Evolutionary conservation across 2,888 invertebrate species (phyloP), one percentile per base, ranked within the genome.

Genomic region (Acleris literana): DNA sequence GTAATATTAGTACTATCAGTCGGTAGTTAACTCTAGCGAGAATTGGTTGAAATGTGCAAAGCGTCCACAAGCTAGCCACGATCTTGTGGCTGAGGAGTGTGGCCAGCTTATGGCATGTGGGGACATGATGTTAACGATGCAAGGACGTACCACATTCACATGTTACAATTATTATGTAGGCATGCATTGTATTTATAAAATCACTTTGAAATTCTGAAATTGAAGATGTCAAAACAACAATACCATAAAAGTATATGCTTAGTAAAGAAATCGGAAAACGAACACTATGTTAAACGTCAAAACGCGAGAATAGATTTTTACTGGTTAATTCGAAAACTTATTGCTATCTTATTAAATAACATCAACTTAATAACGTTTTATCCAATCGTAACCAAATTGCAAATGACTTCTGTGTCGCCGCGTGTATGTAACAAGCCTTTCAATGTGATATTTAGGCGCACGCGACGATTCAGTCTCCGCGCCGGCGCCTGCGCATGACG

Each of bases 401-500:
- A 68, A 61, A 62, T 52, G 51, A 60, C 52, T 55, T 52, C 60
- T 39, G 39, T 39, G 39, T 39, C 58, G 43, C 55, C 62, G 54
- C 51, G 56, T 59, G 61, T 57, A 62, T 62, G 62, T 62, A 62
- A 65, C 56, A 61, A 46, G 52, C 46, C 62, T 66, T 66, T 61
- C 65, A 56, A 62, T 52, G 62, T 58, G 69, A 74, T 77, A 78
- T 78, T 78, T 75, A 78, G 76, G 77, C 72, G 72, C 72, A 62
- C 63, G 72, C 72, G 73, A 56, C 73, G 65, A 74, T 25, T 74
- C 71, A 74, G 69, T 69, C 68, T 69, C 68, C 71, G 70, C 73
- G 76, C 75, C 79, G 87, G 87, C 88, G 86, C 84, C 83, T 81
- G 79, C 79, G 79, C 74, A 68, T 75, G 81, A 76, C 82, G 83